Base-by-base conservation (phyloP, 2,888 invertebrate genomes). In the Limnephilus auricula region DNA sequence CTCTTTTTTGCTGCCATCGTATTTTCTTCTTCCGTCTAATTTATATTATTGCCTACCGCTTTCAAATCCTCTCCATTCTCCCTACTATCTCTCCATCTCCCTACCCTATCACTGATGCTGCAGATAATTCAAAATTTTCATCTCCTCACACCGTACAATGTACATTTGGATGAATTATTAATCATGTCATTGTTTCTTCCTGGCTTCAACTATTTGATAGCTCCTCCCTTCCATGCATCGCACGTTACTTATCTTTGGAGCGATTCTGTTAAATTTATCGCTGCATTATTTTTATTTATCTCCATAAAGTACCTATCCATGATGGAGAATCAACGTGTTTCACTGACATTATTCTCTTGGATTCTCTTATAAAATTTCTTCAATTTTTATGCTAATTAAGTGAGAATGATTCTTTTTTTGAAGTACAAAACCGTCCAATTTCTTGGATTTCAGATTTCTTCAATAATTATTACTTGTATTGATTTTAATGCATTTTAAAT, bases 161-260 rank as follows among this genome's bases (percentile, higher is more conserved):
- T 79, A 90, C 34, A 91, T 88, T 80, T 79, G 78, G 25, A 89
- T 93, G 91, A 93, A 92, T 92, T 93, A 93, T 93, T 93, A 92
- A 93, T 92, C 90, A 86, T 91, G 90, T 92, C 92, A 92, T 93
- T 92, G 91, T 93, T 93, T 92, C 92, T 92, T 92, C 90, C 90
- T 82, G 79, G 89, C 37, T n/a, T 37, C 83, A 86, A 90, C 90
- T 90, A 90, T 90, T 89, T 88, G 91, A 88, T 80, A 34, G 45
- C 90, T 25, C 87, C 85, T 89, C 89, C 40, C 84, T 25, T 87
- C 82, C 37, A 37, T 18, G 79, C 37, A 89, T 89, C 18, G 78
- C 65, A 34, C 79, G 50, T 37, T 37, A 37, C 84, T 84, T 37
- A 34, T 37, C 50, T 87, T n/a, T 34, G 15, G 80, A 83, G 83